Conservation (phyloP, 2,888 invertebrate genomes). For the Drosophila infuscata region DNA sequence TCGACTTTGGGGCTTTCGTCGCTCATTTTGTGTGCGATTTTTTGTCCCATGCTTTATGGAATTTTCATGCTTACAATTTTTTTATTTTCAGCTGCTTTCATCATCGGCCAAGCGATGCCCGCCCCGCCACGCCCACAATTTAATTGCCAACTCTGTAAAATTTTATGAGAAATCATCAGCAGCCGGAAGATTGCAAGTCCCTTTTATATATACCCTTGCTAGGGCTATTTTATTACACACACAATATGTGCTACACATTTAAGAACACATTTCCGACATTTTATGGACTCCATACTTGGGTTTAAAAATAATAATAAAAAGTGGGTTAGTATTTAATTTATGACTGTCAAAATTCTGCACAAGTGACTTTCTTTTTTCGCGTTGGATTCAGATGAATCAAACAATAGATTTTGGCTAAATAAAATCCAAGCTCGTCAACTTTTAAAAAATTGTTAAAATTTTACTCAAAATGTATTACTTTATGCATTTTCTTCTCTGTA, state of each 20-base stretch:
- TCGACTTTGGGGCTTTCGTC: slow-evolving; percentile 16
- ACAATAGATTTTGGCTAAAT: background rate
- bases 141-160: slow-evolving; percentile 59
- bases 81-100: slow-evolving; percentile 49
- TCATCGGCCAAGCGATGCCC: slow-evolving; percentile 23
- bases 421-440: background rate
- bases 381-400: background rate
- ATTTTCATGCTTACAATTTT: slow-evolving; percentile 55
- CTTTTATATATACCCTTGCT: slow-evolving; percentile 24
- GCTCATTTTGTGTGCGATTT: slow-evolving; percentile 27
- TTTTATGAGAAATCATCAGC: slow-evolving; percentile 43
- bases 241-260: background rate
- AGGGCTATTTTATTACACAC: slow-evolving; percentile 2
- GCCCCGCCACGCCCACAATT: slow-evolving; percentile 35
- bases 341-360: background rate
- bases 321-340: background rate
- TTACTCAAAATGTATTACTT: background rate
- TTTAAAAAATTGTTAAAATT: background rate
- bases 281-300: background rate
- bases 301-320: background rate
- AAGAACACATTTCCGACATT: background rate
- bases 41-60: slow-evolving; percentile 52
- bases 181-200: slow-evolving; percentile 20
- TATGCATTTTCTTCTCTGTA: background rate
- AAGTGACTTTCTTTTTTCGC: background rate